phyloP scores from a whole-genome alignment of 2,113 vertebrate species.

The Bombycilla garrulus region DNA sequence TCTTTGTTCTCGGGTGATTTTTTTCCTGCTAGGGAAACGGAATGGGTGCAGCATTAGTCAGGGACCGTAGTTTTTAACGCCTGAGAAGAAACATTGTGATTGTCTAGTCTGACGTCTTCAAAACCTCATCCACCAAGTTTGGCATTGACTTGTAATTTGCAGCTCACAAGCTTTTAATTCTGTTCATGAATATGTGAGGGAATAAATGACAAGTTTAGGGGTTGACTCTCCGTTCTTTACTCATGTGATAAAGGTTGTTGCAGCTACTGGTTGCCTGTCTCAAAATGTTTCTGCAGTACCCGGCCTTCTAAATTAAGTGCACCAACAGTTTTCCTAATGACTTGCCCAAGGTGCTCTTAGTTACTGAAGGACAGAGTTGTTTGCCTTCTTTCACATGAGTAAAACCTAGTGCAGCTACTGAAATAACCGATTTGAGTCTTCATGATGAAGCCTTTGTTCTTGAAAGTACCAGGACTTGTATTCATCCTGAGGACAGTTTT shows the following conservation, averaged over 20 bases:
- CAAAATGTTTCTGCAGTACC: not conserved
- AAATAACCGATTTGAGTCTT: not conserved
- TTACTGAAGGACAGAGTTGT: not conserved
- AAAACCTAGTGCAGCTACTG: not conserved
- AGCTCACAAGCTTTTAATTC: not conserved
- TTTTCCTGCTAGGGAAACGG: not conserved
- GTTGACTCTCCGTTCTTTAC: not conserved
- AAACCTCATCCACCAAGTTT: not conserved
- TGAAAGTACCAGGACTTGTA: not conserved
- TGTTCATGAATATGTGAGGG: not conserved
- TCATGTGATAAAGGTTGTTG: not conserved
- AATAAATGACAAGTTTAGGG: not conserved
- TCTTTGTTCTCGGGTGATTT: not conserved
- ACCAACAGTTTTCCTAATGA: not conserved
- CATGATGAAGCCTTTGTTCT: not conserved
- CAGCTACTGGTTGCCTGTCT: not conserved
- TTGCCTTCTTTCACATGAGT: not conserved
- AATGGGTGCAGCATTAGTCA: not conserved
- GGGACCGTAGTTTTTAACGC: not conserved
- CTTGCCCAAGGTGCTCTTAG: not conserved
- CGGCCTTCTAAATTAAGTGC: not conserved
- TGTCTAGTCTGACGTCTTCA: not conserved
- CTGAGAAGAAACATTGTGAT: constrained; percentile 10
- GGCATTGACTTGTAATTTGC: not conserved
- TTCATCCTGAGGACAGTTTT: not conserved